Percentiles rank a stretch among this genome's conserved stretches.
These are phyloP conservation scores for Drosophila teissieri DNA, from an alignment of 1,140 invertebrate species.

Conservation along the genomic window DNA sequence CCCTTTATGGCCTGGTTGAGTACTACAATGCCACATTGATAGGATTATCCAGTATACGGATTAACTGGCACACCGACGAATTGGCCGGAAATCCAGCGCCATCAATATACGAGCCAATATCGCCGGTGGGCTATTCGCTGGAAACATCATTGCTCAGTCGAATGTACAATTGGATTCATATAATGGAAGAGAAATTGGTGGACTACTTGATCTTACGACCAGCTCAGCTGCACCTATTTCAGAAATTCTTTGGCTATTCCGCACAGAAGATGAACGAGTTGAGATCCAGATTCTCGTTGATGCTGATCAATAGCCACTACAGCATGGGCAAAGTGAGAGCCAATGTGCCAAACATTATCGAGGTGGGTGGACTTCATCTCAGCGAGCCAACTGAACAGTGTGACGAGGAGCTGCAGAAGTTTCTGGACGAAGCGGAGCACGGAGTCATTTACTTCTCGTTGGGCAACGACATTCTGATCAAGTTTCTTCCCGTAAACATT, in stretches of 20 bases:
- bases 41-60: conserved; percentile 29
- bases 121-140: conserved; percentile 55
- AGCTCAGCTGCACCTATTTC: conserved; percentile 62
- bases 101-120: conserved; percentile 67
- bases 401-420: conserved; percentile 77
- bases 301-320: conserved; percentile 70
- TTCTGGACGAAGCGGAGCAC: conserved; percentile 86
- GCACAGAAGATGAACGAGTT: conserved; percentile 29
- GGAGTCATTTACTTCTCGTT: conserved; percentile 87
- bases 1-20: conserved; percentile 54
- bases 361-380: conserved; percentile 86
- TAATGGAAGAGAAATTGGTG: conserved; percentile 44
- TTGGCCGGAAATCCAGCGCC: conserved; percentile 57
- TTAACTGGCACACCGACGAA: conserved; percentile 33
- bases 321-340: conserved; percentile 57
- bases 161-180: conserved; percentile 73
- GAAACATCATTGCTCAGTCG: conserved; percentile 79
- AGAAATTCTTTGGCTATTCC: conserved; percentile 59
- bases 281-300: conserved; percentile 42
- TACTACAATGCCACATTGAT: conserved; percentile 57
- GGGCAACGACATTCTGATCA: conserved; percentile 86
- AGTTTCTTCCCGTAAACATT: conserved; percentile 85
- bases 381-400: conserved; percentile 76
- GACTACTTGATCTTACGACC: conserved; percentile 41
- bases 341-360: conserved; percentile 66